Evolutionary conservation across 2,797 vertebrate species (phyloP).

Genomic region (Anableps anableps): DNA sequence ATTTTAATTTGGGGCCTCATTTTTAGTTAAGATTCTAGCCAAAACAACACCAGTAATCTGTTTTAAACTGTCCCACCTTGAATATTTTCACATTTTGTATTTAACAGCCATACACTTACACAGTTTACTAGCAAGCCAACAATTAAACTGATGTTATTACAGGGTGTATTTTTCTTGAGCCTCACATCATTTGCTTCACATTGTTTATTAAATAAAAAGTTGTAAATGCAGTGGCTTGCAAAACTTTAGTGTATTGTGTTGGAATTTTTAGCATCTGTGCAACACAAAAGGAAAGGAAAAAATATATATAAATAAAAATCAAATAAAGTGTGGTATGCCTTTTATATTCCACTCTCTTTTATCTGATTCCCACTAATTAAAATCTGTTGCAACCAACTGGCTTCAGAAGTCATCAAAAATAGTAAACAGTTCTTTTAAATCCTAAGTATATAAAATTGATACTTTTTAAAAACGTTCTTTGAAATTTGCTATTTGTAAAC

Average conservation of each 20-base stretch:
- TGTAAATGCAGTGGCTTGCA: neutral
- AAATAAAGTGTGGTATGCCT: neutral
- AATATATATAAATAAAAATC: neutral
- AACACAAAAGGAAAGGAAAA: neutral
- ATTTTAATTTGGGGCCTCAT: neutral
- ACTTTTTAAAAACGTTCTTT: neutral
- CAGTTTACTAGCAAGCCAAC: neutral
- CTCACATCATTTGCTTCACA: neutral
- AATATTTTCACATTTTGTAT: neutral
- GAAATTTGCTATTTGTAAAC: neutral
- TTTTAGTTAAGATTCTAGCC: neutral
- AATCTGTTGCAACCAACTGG: no score
- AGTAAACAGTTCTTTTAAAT: no score
- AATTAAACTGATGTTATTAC: neutral
- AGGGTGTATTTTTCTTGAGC: neutral
- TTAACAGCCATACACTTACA: neutral
- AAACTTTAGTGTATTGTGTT: neutral
- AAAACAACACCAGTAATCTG: neutral
- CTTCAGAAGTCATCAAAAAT: no score
- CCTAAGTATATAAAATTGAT: neutral
- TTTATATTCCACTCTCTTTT: neutral
- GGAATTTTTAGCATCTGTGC: neutral
- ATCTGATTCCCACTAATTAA: no score
- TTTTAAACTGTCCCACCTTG: neutral
- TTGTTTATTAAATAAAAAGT: neutral